Conservation (phyloP, 2,797 vertebrate species). For the Microcaecilia unicolor region DNA sequence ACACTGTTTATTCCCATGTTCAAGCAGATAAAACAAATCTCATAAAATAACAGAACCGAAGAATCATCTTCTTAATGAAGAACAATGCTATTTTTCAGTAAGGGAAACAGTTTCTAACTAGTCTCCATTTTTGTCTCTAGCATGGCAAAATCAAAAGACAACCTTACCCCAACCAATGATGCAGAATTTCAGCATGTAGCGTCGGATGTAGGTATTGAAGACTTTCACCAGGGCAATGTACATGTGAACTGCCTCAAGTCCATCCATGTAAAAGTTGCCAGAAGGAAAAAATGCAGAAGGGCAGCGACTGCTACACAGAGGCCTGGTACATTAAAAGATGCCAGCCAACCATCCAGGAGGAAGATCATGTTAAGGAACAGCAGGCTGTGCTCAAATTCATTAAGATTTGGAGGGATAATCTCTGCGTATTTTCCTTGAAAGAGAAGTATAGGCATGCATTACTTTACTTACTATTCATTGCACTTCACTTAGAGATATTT, state of each 20-base stretch:
- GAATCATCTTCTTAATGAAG: too few species aligned
- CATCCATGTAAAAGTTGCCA: conserved; percentile 97
- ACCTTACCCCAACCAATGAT: conserved; percentile 90
- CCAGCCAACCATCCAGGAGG: conserved; percentile 86
- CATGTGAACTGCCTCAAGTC: conserved; percentile 93
- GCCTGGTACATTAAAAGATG: conserved; percentile 55
- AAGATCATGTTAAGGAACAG: conserved; percentile 85
- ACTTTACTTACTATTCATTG: too few species aligned
- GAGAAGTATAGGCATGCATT: too few species aligned
- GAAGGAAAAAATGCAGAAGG: conserved; percentile 86
- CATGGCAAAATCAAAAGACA: too few species aligned
- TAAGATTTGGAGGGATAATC: conserved; percentile 97
- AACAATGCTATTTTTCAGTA: too few species aligned
- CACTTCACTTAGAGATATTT: too few species aligned
- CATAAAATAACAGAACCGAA: too few species aligned
- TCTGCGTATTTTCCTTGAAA: conserved; percentile 75
- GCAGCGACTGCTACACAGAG: conserved; percentile 73
- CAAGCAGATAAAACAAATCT: too few species aligned
- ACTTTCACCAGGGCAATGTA: conserved; percentile 97
- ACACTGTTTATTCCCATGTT: too few species aligned
- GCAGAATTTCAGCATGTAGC: conserved; percentile 96
- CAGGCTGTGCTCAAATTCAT: conserved; percentile 93
- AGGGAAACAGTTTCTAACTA: too few species aligned
- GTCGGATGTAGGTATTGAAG: conserved; percentile 92
- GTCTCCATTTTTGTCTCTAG: too few species aligned